Percentiles rank a stretch among this genome's conserved stretches.
phyloP scores from a whole-genome alignment of 2,113 vertebrate genomes.

The Eurypyga helias region DNA sequence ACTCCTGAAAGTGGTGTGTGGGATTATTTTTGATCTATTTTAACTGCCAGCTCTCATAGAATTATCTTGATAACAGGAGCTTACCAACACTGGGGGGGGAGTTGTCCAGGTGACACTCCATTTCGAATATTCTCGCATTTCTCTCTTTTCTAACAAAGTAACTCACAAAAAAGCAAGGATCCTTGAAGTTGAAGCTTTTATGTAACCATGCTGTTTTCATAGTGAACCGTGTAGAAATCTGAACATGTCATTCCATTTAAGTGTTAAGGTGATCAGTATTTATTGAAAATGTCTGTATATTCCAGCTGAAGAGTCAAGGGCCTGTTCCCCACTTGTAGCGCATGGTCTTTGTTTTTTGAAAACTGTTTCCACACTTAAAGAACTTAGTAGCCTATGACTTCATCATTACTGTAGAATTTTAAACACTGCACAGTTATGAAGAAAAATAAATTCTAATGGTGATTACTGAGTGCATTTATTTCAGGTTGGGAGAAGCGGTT shows the following conservation, averaged over 20 bases:
- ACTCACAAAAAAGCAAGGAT: slow-evolving; percentile 2
- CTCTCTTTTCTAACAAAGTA: slow-evolving; percentile 29
- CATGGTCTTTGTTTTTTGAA: slow-evolving; percentile 51
- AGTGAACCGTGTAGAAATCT: neutral
- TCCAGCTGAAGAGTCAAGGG: slow-evolving; percentile 32
- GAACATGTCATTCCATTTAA: slow-evolving; percentile 59
- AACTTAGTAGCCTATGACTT: neutral
- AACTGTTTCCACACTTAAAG: slow-evolving; percentile 40
- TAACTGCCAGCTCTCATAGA: slow-evolving; percentile 15
- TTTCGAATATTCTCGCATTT: slow-evolving; percentile 15
- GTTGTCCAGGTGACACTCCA: slow-evolving; percentile 38
- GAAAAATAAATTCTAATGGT: slow-evolving; percentile 64
- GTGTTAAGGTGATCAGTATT: slow-evolving; percentile 54
- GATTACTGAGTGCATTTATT: neutral
- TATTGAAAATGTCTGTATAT: slow-evolving; percentile 23
- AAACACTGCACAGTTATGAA: slow-evolving; percentile 40
- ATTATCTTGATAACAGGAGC: slow-evolving; percentile 9
- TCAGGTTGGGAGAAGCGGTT: neutral
- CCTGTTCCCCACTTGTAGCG: slow-evolving; percentile 35
- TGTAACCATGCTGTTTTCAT: slow-evolving; percentile 39
- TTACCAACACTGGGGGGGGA: neutral
- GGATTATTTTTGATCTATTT: slow-evolving; percentile 47
- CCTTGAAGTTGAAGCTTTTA: slow-evolving; percentile 41
- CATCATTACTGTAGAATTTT: slow-evolving; percentile 57
- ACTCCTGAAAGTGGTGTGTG: neutral